phyloP scores from a whole-genome alignment of 2,888 invertebrate species.

The Eucera pruinosa region DNA sequence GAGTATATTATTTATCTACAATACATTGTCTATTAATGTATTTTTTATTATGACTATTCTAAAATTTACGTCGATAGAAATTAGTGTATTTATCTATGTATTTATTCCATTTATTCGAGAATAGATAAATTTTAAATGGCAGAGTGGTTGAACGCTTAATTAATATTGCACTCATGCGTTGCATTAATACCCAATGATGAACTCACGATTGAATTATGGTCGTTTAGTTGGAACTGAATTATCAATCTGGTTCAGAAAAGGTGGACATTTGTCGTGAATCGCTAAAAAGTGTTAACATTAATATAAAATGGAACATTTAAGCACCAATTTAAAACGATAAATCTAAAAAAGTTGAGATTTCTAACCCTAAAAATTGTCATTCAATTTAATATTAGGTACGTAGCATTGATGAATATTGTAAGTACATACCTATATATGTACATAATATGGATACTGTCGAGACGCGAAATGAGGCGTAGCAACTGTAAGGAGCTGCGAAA shows the following conservation, averaged over 20 bases:
- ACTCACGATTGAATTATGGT: constrained; percentile 22
- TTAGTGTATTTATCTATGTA: neutral
- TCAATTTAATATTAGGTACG: too few relatives aligned
- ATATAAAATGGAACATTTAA: neutral
- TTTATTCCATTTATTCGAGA: constrained; percentile 24
- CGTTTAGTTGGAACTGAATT: constrained; percentile 46
- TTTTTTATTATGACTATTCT: neutral
- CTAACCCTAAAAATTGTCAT: too few relatives aligned
- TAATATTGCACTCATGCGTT: constrained; percentile 34
- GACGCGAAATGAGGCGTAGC: too few relatives aligned
- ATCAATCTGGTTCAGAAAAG: constrained; percentile 15
- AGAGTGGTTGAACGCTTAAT: constrained; percentile 44
- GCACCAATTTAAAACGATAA: neutral
- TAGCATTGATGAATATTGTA: too few relatives aligned
- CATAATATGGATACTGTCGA: too few relatives aligned
- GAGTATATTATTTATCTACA: too few relatives aligned
- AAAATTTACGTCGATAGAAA: neutral
- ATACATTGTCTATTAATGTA: too few relatives aligned
- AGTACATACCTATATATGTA: too few relatives aligned
- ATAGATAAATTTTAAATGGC: constrained; percentile 48
- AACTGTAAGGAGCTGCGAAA: too few relatives aligned
- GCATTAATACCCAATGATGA: constrained; percentile 3
- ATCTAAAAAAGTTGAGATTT: neutral
- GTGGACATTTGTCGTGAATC: neutral
- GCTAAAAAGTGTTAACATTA: neutral